Evolutionary conservation across 2,888 invertebrate genomes (phyloP).

Genomic region (Protula sp.): DNA sequence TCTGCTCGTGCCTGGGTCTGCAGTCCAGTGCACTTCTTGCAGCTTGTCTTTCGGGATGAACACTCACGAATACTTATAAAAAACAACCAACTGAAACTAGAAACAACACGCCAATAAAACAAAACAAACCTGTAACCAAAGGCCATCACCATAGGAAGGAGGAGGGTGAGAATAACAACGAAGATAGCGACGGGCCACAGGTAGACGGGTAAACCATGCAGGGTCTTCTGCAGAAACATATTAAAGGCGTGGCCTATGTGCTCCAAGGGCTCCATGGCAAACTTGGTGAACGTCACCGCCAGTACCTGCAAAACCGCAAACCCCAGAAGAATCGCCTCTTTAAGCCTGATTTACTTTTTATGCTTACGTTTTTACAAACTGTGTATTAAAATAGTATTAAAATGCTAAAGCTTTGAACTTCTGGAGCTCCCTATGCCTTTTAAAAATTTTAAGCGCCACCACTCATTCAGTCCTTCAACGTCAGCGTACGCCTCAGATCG

Average conservation of each 20-base stretch:
- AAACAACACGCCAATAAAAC: too few species aligned
- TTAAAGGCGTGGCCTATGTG: slow-evolving; percentile 31
- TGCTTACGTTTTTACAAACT: neutral
- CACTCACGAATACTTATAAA: too few species aligned
- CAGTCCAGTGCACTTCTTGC: too few species aligned
- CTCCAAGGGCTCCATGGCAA: slow-evolving; percentile 33
- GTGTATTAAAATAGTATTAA: neutral
- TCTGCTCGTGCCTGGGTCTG: too few species aligned
- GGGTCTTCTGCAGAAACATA: slow-evolving; percentile 27
- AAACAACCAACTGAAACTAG: too few species aligned
- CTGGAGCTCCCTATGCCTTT: too few species aligned
- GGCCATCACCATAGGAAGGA: neutral
- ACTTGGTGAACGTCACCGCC: slow-evolving; percentile 33
- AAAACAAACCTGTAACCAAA: neutral
- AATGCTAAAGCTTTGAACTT: too few species aligned
- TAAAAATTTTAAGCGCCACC: too few species aligned
- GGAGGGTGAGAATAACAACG: neutral
- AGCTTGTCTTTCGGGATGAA: too few species aligned
- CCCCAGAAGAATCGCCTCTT: too few species aligned
- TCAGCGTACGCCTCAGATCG: too few species aligned
- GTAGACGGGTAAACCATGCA: slow-evolving; percentile 29
- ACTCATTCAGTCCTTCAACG: too few species aligned
- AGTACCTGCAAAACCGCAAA: slow-evolving; percentile 25
- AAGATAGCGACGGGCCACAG: neutral
- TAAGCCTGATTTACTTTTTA: neutral